Evolutionary conservation across 2,888 invertebrate genomes (phyloP).

Genomic region (Spilarctia lutea): DNA sequence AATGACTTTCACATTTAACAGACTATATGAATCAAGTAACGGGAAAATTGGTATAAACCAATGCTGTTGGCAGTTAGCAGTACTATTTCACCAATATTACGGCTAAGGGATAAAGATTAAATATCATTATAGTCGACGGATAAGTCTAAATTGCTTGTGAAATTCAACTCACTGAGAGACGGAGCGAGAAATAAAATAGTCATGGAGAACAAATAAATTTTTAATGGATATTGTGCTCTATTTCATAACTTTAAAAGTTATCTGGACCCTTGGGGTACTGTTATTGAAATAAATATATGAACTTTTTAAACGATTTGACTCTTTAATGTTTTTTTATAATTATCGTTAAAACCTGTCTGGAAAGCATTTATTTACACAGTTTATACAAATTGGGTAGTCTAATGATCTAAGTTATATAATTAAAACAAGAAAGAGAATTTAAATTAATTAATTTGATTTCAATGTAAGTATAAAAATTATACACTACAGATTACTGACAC

Average conservation of each 20-base stretch:
- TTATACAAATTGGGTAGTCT: too few relatives aligned
- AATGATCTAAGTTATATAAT: too few relatives aligned
- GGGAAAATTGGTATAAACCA: background rate
- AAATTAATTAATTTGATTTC: too few relatives aligned
- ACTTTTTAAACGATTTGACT: background rate
- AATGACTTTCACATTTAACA: background rate
- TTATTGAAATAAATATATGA: background rate
- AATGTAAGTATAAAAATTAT: too few relatives aligned
- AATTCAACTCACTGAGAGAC: conserved; percentile 41
- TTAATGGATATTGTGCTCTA: conserved; percentile 37
- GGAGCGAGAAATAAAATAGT: conserved; percentile 38
- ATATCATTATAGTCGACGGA: conserved; percentile 22
- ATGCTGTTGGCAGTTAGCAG: background rate
- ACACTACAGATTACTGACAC: too few relatives aligned
- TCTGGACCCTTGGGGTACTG: background rate
- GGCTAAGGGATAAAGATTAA: conserved; percentile 21
- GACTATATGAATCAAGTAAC: background rate
- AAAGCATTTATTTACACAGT: background rate
- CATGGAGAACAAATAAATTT: conserved; percentile 45
- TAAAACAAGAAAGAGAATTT: too few relatives aligned
- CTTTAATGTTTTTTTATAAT: background rate
- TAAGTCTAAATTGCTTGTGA: conserved; percentile 39
- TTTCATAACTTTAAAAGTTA: conserved; percentile 11
- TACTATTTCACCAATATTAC: conserved; percentile 14
- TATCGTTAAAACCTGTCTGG: background rate